Percentiles rank a stretch among this genome's conserved stretches.
Evolutionary conservation across 2,888 invertebrate species (phyloP).

Genomic region (Dicranocentrus wangi): DNA sequence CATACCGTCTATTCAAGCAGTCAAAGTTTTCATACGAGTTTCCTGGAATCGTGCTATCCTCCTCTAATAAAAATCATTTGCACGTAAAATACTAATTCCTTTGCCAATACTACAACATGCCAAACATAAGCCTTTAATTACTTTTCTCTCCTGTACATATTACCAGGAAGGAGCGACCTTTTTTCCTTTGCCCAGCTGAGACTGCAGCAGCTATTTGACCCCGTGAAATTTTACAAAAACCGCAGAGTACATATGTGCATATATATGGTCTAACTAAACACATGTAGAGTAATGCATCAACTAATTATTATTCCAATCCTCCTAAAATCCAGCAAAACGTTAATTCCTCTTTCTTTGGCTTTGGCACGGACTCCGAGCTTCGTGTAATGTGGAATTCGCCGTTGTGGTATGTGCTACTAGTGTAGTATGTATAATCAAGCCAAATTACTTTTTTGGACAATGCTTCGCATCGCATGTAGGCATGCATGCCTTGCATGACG

Average conservation of each 20-base stretch:
- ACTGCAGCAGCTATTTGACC: not conserved
- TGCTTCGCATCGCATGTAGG: not conserved
- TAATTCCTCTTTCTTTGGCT: conserved; percentile 7
- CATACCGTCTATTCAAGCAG: too few relatives aligned
- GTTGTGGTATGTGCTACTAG: not conserved
- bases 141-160: conserved; percentile 1
- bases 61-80: conserved; percentile 31
- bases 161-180: not conserved
- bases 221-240: not conserved
- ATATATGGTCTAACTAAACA: not conserved
- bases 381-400: conserved; percentile 12
- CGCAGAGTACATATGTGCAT: too few relatives aligned
- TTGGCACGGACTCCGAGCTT: not conserved
- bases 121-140: conserved; percentile 37
- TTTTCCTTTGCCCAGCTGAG: not conserved
- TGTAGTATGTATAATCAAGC: conserved; percentile 20
- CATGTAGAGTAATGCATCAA: conserved; percentile 2
- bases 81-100: conserved; percentile 47
- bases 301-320: conserved; percentile 27
- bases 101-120: conserved; percentile 26
- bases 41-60: too few relatives aligned
- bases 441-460: conserved; percentile 27
- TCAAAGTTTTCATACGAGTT: too few relatives aligned
- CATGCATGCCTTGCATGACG: conserved; percentile 8
- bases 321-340: conserved; percentile 4